Evolutionary conservation across 1,140 invertebrate genomes (phyloP).

Genomic region (Oryzaephilus surinamensis): DNA sequence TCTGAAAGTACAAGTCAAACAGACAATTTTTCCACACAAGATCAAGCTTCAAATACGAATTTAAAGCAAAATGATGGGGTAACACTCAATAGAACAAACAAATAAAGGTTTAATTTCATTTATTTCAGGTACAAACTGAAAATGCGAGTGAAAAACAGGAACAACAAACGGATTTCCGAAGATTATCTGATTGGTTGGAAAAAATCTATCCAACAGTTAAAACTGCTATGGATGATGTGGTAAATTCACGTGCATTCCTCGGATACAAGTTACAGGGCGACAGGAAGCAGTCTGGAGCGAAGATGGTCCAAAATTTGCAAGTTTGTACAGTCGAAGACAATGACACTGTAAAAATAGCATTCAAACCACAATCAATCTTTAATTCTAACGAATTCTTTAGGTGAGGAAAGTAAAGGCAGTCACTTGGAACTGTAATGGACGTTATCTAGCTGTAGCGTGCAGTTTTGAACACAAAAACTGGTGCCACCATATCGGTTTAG

Average conservation of each 20-base stretch:
- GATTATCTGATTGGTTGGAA: slow-evolving; percentile 26
- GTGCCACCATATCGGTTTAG: slow-evolving; percentile 28
- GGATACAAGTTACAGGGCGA: slow-evolving; percentile 19
- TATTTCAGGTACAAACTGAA: slow-evolving; percentile 25
- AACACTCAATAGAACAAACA: too few species aligned
- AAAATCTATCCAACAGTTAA: slow-evolving; percentile 27
- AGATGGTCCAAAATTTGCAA: too few species aligned
- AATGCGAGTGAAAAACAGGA: background rate
- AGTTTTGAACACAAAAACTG: slow-evolving; percentile 28
- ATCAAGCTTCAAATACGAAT: slow-evolving; percentile 13
- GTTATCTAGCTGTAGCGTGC: slow-evolving; percentile 24
- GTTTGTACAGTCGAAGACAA: too few species aligned
- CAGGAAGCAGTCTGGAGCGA: slow-evolving; percentile 12
- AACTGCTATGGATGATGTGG: slow-evolving; percentile 25
- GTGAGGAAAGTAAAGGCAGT: slow-evolving; percentile 14
- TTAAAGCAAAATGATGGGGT: slow-evolving; percentile 10
- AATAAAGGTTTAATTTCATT: background rate
- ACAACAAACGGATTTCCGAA: slow-evolving; percentile 25
- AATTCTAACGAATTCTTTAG: slow-evolving; percentile 3
- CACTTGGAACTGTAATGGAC: slow-evolving; percentile 28
- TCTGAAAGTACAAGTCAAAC: slow-evolving; percentile 21
- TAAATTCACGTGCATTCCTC: slow-evolving; percentile 23
- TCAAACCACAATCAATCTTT: slow-evolving; percentile 3
- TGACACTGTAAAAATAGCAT: slow-evolving; percentile 1
- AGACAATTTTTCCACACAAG: slow-evolving; percentile 12